Evolutionary conservation across 2,113 vertebrate genomes (phyloP).

Genomic region (Colossoma macropomum): DNA sequence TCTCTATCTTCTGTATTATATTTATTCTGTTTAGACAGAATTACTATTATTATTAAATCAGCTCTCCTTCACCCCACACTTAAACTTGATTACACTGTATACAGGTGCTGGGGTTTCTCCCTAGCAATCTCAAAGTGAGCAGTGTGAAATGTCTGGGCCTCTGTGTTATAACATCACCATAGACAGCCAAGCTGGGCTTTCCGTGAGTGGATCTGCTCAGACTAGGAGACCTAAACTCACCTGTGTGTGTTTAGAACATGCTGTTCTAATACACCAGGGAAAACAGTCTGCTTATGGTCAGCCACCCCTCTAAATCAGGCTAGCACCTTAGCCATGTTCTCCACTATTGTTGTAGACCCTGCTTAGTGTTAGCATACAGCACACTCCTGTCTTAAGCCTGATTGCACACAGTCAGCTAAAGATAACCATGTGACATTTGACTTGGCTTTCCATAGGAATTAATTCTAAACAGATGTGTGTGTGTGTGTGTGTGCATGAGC

Average conservation of each 20-base stretch:
- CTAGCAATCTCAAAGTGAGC: neutral
- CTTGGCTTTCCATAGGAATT: conserved; percentile 72
- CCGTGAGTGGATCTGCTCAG: conserved; percentile 20
- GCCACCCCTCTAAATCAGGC: conserved; percentile 60
- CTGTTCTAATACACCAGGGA: conserved; percentile 63
- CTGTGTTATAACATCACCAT: conserved; percentile 1
- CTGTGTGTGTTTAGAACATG: conserved; percentile 60
- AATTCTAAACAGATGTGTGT: conserved; percentile 73
- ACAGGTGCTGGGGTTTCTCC: conserved; percentile 2
- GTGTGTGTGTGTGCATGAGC: conserved; percentile 39
- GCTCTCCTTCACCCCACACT: neutral
- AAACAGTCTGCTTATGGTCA: conserved; percentile 73
- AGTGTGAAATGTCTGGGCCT: conserved; percentile 25
- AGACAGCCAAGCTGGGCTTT: conserved; percentile 48
- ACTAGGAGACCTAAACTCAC: conserved; percentile 59
- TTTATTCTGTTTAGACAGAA: neutral
- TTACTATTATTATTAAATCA: neutral
- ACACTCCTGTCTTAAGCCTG: conserved; percentile 70
- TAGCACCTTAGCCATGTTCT: conserved; percentile 47
- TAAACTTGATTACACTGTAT: conserved; percentile 28
- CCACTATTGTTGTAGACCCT: conserved; percentile 58
- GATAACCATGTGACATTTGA: conserved; percentile 80
- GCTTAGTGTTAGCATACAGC: conserved; percentile 68
- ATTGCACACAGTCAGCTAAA: conserved; percentile 76
- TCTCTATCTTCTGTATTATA: neutral